These are phyloP conservation scores for Cettia cetti DNA, from an alignment of 2,113 vertebrate species.

Conservation along the genomic window DNA sequence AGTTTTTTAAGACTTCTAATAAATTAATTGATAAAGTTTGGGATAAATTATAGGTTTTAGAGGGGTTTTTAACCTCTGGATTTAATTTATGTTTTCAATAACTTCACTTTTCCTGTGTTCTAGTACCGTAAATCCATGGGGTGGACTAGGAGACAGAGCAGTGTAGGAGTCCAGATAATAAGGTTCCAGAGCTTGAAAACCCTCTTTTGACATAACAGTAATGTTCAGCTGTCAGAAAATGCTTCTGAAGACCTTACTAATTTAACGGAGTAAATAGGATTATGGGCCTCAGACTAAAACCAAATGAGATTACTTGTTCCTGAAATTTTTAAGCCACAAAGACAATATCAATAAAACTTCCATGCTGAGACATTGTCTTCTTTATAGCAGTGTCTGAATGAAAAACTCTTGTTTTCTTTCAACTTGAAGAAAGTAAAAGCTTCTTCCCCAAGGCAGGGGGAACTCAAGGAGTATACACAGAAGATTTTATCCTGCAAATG, in stretches of 20 bases:
- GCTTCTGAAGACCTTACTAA: neutral
- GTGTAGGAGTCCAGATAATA: neutral
- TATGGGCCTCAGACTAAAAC: neutral
- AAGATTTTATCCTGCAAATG: neutral
- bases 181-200: neutral
- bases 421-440: neutral
- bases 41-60: neutral
- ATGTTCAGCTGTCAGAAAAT: neutral
- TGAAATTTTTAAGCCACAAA: neutral
- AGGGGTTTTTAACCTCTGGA: neutral
- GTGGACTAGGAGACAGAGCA: neutral
- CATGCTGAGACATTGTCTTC: neutral
- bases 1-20: slow-evolving; percentile 32
- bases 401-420: neutral
- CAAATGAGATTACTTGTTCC: neutral
- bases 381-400: neutral
- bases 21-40: neutral
- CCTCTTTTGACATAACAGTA: neutral
- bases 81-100: neutral
- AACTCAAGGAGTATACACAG: neutral
- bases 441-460: neutral
- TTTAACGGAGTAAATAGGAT: neutral
- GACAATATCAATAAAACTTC: neutral
- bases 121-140: neutral
- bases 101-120: neutral